Base-by-base conservation (phyloP, 2,113 vertebrate species). In the Benitochromis conjunctus region DNA sequence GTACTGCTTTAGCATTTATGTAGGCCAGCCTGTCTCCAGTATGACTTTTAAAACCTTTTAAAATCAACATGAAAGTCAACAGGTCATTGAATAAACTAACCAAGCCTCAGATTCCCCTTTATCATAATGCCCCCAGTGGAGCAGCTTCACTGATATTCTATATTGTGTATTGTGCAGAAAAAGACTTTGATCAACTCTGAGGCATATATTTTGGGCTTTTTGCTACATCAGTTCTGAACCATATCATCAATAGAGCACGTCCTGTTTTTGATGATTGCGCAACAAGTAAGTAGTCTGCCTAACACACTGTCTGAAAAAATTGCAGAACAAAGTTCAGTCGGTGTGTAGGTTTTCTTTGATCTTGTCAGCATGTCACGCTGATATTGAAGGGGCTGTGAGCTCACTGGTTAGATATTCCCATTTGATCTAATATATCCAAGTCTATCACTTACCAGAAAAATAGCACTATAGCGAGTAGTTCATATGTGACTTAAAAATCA, bases 161-260 rank as follows among this genome's bases (percentile, higher is more conserved):
- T 54, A 69, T 48, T 85, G 80, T 79, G 24, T 78, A 54, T 19
- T 48, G 77, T 48, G 46, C 60, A 58, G 51, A 58, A 24, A 53
- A 62, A 62, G 21, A 57, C 90, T 94, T 92, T 94, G 91, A 93
- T 91, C 91, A 90, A 56, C 51, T 62, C 19, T 3, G 57, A 84
- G 83, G 80, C 54, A 62, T 86, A 77, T 84, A 74, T 89, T 84
- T 85, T 80, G 53, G 86, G 46, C 64, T 86, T 85, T 46, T 64
- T 85, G 85, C 88, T 86, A 55, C 71, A 84, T 91, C 84, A 89
- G 41, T 38, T 91, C 64, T 82, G 82, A 93, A 84, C 58, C 80
- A 43, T 43, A 77, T 86, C 77, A 88, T 90, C 88, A 90, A 64
- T 60, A 55, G 69, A 8, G 11, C 48, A 78, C 62, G 48, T 71